Percentiles rank a stretch among this genome's conserved stretches.
These are phyloP conservation scores for Dolichomitus sp. DNA, from an alignment of 2,888 invertebrate genomes.

Conservation along the genomic window DNA sequence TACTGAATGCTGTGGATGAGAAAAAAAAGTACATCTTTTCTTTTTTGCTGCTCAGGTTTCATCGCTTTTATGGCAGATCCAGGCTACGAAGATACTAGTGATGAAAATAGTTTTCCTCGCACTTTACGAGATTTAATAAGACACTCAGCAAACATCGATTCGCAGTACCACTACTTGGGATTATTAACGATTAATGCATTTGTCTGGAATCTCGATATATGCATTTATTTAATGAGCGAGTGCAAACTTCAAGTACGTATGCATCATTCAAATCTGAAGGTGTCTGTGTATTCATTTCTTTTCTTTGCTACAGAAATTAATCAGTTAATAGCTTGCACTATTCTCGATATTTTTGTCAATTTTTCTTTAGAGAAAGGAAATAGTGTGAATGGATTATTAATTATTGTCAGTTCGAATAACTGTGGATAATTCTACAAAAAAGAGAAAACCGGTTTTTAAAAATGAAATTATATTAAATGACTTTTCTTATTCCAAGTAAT, in stretches of 20 bases:
- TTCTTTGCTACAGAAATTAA: too few relatives aligned
- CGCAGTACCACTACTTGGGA: constrained; percentile 80
- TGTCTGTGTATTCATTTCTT: too few relatives aligned
- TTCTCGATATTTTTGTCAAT: not conserved
- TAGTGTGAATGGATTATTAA: too few relatives aligned
- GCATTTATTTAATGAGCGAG: constrained; percentile 75
- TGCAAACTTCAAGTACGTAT: constrained; percentile 80
- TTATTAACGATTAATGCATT: constrained; percentile 78
- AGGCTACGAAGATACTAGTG: constrained; percentile 68
- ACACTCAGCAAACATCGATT: constrained; percentile 77
- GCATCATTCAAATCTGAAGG: not conserved
- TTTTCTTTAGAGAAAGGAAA: not conserved
- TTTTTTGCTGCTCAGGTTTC: constrained; percentile 74
- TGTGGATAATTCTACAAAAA: not conserved
- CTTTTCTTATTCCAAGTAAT: too few relatives aligned
- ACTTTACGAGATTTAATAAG: constrained; percentile 78
- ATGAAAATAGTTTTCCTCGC: constrained; percentile 77
- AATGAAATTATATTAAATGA: too few relatives aligned
- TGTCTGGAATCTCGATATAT: constrained; percentile 82
- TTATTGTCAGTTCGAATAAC: not conserved
- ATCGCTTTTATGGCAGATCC: constrained; percentile 77
- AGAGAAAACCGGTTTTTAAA: too few relatives aligned
- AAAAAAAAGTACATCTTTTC: constrained; percentile 19
- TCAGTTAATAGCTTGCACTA: too few relatives aligned
- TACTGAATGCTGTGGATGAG: not conserved